Conservation (phyloP, 2,113 vertebrate species). For the Pan troglodytes region NHGRI_mPanTro3-v2.1_pri NC_072401.2:99993001-99993500, state of each 20-base stretch:
- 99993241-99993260: neutral
- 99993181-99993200: neutral
- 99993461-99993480: slow-evolving; percentile 40
- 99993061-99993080: neutral
- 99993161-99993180: neutral
- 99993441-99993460: slow-evolving; percentile 32
- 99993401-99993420: slow-evolving; percentile 46
- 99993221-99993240: neutral
- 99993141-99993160: neutral
- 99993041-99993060: neutral
- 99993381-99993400: slow-evolving; percentile 57
- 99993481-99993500: neutral
- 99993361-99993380: slow-evolving; percentile 45
- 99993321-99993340: neutral
- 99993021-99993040: neutral
- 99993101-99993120: neutral
- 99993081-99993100: neutral
- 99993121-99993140: neutral
- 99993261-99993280: neutral
- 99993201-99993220: neutral
- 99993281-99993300: neutral
- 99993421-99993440: neutral
- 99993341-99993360: neutral
- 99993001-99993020: neutral
- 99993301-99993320: neutral